Evolutionary conservation across 2,797 vertebrate genomes (phyloP).

Genomic region (Tadarida brasiliensis): DNA sequence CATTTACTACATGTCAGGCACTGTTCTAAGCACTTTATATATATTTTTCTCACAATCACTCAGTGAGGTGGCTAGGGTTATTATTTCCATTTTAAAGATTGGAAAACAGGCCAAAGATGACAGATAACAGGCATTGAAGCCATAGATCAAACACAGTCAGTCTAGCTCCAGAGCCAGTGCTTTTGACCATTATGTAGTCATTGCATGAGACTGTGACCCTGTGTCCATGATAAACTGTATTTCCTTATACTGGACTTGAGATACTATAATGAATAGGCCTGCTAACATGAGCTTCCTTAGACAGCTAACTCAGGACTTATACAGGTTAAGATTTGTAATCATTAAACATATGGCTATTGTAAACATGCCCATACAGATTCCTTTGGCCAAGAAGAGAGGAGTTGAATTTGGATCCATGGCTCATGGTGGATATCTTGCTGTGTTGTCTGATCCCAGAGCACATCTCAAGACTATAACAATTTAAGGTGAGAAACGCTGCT

Average conservation of each 20-base stretch:
- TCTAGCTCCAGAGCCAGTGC: background rate
- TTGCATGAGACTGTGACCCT: background rate
- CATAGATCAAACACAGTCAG: background rate
- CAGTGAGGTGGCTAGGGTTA: background rate
- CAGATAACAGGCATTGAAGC: background rate
- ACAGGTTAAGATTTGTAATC: background rate
- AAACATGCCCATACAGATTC: background rate
- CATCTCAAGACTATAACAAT: background rate
- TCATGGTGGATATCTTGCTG: background rate
- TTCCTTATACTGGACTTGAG: background rate
- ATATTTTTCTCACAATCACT: background rate
- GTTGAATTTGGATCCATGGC: background rate
- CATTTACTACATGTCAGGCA: background rate
- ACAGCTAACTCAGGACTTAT: background rate
- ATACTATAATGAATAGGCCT: background rate
- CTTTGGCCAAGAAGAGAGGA: background rate
- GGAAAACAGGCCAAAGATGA: background rate
- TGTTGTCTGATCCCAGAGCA: background rate
- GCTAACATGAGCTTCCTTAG: background rate
- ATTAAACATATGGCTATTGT: background rate
- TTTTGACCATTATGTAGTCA: background rate
- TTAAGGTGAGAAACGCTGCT: background rate
- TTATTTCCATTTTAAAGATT: conserved; percentile 21
- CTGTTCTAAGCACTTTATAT: background rate
- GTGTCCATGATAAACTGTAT: background rate